Conservation (phyloP, 2,888 invertebrate species). For the Meliscaeva auricollis region DNA sequence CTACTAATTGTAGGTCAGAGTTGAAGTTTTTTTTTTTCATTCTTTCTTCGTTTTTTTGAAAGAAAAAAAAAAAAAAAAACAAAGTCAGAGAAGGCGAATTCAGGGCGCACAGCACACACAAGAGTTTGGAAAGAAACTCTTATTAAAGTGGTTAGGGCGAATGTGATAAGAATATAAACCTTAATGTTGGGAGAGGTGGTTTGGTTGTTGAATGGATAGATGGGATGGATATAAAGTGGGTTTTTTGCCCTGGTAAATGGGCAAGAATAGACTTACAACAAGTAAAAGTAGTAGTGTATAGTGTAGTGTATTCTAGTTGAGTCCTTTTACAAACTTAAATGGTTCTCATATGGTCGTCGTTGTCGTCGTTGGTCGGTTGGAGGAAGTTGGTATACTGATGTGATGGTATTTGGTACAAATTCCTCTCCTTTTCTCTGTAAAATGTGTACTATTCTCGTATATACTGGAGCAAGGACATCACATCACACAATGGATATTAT, state of each 20-base stretch:
- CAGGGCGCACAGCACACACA: not conserved
- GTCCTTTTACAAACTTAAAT: constrained; percentile 14
- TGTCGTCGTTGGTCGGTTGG: too few species aligned
- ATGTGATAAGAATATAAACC: constrained; percentile 38
- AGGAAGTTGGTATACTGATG: not conserved
- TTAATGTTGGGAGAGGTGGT: not conserved
- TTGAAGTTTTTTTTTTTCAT: constrained; percentile 19
- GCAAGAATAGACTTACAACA: constrained; percentile 33
- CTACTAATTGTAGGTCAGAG: constrained; percentile 56
- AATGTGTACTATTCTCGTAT: not conserved
- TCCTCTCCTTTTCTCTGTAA: not conserved
- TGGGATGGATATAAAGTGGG: constrained; percentile 14
- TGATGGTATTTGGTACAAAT: constrained; percentile 13
- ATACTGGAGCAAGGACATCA: not conserved
- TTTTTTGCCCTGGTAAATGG: constrained; percentile 7
- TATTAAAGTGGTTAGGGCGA: constrained; percentile 15
- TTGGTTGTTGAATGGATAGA: not conserved
- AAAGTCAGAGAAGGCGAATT: constrained; percentile 10
- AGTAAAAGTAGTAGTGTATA: constrained; percentile 2
- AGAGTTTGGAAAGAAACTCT: constrained; percentile 15
- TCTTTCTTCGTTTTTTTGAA: not conserved
- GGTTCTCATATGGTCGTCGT: not conserved
- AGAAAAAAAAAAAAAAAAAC: not conserved
- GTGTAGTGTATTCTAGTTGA: constrained; percentile 5
- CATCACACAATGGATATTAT: constrained; percentile 11